Evolutionary conservation across 2,888 invertebrate genomes (phyloP).

Genomic region (Gymnoscelis rufifasciata): DNA sequence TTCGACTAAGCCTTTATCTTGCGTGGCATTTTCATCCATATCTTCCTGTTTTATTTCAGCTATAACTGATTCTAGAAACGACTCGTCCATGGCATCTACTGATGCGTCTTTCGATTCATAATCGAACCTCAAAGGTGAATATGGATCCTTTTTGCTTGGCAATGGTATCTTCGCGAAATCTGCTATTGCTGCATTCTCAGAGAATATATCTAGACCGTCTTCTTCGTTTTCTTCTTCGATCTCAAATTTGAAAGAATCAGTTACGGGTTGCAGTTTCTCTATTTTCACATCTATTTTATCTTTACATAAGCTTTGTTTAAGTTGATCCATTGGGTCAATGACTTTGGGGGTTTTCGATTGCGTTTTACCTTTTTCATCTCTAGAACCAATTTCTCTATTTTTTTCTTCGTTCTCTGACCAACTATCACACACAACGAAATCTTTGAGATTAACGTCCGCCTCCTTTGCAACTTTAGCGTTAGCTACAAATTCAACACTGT

Average conservation of each 20-base stretch:
- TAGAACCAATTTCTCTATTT: constrained; percentile 47
- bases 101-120: constrained; percentile 49
- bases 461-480: constrained; percentile 41
- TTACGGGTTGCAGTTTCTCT: constrained; percentile 59
- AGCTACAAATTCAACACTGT: constrained; percentile 20
- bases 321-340: constrained; percentile 37
- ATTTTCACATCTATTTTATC: constrained; percentile 36
- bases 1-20: constrained; percentile 65
- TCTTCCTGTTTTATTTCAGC: constrained; percentile 68
- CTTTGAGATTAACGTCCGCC: constrained; percentile 60
- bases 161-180: constrained; percentile 37
- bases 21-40: constrained; percentile 54
- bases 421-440: constrained; percentile 70
- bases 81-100: constrained; percentile 58
- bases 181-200: constrained; percentile 40
- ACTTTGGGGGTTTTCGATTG: constrained; percentile 22
- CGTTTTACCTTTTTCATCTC: constrained; percentile 26
- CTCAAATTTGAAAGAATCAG: constrained; percentile 66
- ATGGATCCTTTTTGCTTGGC: constrained; percentile 33
- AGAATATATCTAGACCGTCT: constrained; percentile 57
- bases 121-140: constrained; percentile 46
- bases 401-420: constrained; percentile 73
- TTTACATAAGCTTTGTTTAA: constrained; percentile 24
- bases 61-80: constrained; percentile 66
- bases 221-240: constrained; percentile 63